Evolutionary conservation across 1,140 invertebrate species (phyloP).

Genomic region (Dysdera silvatica): DNA sequence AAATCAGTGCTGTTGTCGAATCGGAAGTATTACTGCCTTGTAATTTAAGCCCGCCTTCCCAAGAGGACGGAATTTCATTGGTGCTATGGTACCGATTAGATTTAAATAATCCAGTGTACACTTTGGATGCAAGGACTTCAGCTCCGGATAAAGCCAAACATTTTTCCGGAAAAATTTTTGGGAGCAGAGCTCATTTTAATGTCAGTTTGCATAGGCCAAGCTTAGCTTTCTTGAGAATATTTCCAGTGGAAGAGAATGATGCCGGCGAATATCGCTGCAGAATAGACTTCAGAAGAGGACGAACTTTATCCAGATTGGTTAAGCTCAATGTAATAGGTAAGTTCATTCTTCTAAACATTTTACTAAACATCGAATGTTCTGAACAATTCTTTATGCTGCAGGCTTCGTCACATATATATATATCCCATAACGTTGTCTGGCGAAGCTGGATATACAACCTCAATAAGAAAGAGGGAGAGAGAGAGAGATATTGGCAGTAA

Average conservation of each 20-base stretch:
- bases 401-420: no score
- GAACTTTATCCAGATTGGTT: slow-evolving; percentile 78
- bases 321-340: slow-evolving; percentile 85
- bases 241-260: slow-evolving; percentile 67
- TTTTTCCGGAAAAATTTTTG: slow-evolving; percentile 27
- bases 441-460: no score
- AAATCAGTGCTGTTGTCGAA: slow-evolving; percentile 17
- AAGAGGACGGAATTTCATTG: slow-evolving; percentile 77
- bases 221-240: slow-evolving; percentile 65
- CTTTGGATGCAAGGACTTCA: slow-evolving; percentile 31
- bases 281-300: slow-evolving; percentile 82
- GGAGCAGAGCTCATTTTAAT: slow-evolving; percentile 30
- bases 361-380: no score
- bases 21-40: slow-evolving; percentile 54
- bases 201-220: slow-evolving; percentile 11
- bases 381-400: no score
- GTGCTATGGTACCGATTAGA: slow-evolving; percentile 81
- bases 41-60: slow-evolving; percentile 63
- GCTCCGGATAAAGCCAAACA: slow-evolving; percentile 30
- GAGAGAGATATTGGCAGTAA: no score
- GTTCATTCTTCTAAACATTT: slow-evolving; percentile 34
- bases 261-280: slow-evolving; percentile 75
- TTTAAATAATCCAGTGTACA: slow-evolving; percentile 70
- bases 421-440: no score
- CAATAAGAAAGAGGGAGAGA: no score